phyloP scores from a whole-genome alignment of 2,888 invertebrate species.

The Pinctada fucata region DNA sequence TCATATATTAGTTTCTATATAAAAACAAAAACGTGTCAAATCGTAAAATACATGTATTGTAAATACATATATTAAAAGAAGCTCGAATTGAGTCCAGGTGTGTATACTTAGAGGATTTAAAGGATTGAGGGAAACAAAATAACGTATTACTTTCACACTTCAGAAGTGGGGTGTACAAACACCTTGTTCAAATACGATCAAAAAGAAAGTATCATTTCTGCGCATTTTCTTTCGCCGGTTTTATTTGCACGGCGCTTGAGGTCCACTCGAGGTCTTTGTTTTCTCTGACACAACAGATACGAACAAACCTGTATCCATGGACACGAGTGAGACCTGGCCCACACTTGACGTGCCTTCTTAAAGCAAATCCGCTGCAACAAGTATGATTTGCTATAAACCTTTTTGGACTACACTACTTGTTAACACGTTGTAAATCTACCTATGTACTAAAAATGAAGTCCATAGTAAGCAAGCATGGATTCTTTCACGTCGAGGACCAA shows the following conservation, averaged over 20 bases:
- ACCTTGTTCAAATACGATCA: neutral
- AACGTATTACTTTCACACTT: neutral
- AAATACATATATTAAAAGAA: too few relatives aligned
- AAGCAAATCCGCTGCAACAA: too few relatives aligned
- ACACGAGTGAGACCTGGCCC: neutral
- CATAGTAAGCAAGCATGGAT: too few relatives aligned
- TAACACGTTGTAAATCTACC: too few relatives aligned
- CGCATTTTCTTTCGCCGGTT: too few relatives aligned
- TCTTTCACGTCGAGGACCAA: too few relatives aligned
- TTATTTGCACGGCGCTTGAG: too few relatives aligned
- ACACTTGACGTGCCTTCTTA: too few relatives aligned
- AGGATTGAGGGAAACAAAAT: neutral
- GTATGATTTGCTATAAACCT: too few relatives aligned
- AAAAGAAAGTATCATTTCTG: neutral
- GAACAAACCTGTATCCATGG: neutral
- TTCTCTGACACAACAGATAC: neutral
- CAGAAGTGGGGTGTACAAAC: neutral
- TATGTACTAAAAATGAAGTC: too few relatives aligned
- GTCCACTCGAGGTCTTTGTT: neutral
- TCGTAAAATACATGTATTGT: neutral
- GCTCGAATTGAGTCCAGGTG: neutral
- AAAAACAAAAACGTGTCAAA: slow-evolving; percentile 3
- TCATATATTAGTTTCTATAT: neutral
- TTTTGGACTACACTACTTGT: too few relatives aligned
- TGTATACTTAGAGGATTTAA: neutral